Percentiles rank a stretch among this genome's conserved stretches.
Evolutionary conservation across 2,888 invertebrate species (phyloP).

Genomic region (Labia minor): DNA sequence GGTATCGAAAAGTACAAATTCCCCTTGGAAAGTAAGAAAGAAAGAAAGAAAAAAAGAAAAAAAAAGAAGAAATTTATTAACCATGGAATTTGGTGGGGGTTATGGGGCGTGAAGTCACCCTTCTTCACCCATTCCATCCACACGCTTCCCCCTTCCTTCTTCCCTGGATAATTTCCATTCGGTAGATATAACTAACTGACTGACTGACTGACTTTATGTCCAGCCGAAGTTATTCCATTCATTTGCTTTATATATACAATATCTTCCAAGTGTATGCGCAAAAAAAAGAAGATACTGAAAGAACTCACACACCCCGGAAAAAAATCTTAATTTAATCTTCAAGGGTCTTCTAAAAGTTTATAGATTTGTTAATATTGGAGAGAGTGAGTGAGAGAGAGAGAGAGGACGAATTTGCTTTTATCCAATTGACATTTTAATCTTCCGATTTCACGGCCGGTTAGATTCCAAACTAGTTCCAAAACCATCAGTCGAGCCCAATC

Average conservation of each 20-base stretch:
- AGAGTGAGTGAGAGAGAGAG: no score
- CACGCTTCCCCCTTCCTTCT: not conserved
- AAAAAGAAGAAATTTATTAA: not conserved
- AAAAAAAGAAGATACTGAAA: no score
- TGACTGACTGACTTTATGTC: no score
- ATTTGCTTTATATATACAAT: no score
- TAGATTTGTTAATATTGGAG: not conserved
- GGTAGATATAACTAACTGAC: no score
- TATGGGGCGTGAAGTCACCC: not conserved
- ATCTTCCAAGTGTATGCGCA: no score
- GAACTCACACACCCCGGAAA: no score
- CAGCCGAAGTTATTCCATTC: no score
- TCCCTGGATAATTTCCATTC: not conserved
- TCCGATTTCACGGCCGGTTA: not conserved
- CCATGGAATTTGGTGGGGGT: not conserved
- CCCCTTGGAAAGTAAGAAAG: no score
- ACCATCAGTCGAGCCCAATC: not conserved
- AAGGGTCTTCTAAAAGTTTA: not conserved
- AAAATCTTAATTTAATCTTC: not conserved
- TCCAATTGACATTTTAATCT: conserved; percentile 3
- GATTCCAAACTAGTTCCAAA: conserved; percentile 3
- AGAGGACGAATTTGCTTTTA: not conserved
- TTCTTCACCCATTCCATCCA: no score
- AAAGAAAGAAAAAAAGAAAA: no score
- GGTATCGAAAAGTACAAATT: no score